Conservation (phyloP, 1,140 invertebrate species). For the Pomacea maculata region DNA sequence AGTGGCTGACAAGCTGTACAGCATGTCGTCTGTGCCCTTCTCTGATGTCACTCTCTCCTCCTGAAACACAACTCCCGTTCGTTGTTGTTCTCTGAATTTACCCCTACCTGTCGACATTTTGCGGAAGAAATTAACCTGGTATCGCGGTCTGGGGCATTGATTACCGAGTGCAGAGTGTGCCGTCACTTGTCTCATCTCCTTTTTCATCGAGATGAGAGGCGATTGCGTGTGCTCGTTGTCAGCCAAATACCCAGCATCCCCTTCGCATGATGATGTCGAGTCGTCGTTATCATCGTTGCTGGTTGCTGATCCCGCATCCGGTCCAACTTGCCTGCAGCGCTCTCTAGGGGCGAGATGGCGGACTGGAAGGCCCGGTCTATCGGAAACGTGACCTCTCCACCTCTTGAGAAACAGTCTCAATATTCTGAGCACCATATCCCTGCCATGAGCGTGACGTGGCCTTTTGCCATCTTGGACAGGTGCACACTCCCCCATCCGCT, state of each 20-base stretch:
- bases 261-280: not conserved
- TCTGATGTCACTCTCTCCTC: not conserved
- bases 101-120: not conserved
- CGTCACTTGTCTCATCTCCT: not conserved
- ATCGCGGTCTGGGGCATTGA: not conserved
- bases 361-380: too few species aligned
- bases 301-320: too few species aligned
- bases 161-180: not conserved
- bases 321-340: too few species aligned
- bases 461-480: too few species aligned
- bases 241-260: not conserved
- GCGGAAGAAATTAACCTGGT: not conserved
- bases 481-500: too few species aligned
- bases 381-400: too few species aligned
- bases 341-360: too few species aligned
- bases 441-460: too few species aligned
- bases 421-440: too few species aligned
- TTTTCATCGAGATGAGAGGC: not conserved
- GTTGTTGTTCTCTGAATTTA: too few species aligned
- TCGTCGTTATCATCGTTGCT: not conserved
- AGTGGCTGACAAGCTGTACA: not conserved
- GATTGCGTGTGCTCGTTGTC: constrained; percentile 9
- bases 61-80: not conserved
- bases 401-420: too few species aligned
- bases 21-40: not conserved